Conservation (phyloP, 2,888 invertebrate species). For the Amphipyra tragopoginis region DNA sequence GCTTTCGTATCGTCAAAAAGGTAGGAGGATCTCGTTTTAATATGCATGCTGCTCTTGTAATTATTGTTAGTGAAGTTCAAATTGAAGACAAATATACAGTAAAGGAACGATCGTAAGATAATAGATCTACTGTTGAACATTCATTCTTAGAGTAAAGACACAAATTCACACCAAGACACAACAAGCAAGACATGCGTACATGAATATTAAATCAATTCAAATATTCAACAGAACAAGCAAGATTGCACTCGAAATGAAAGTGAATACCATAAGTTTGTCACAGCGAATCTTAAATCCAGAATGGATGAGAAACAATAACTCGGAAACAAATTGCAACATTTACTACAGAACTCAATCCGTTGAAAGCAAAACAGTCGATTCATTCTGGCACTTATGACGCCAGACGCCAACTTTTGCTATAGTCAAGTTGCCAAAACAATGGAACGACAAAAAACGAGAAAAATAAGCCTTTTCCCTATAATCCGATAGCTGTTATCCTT, state of each 20-base stretch:
- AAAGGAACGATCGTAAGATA: not conserved
- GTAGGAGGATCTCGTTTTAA: too few relatives aligned
- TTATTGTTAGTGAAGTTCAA: too few relatives aligned
- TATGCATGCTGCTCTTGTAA: too few relatives aligned
- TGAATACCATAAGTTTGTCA: not conserved
- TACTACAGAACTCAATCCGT: slow-evolving; percentile 11
- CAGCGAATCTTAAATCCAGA: slow-evolving; percentile 2
- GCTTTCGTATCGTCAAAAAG: too few relatives aligned
- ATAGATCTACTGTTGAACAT: not conserved
- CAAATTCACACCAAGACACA: not conserved
- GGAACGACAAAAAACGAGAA: slow-evolving; percentile 38
- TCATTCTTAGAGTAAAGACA: not conserved
- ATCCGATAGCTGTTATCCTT: slow-evolving; percentile 12
- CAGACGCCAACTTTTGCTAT: slow-evolving; percentile 37
- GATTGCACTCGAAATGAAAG: not conserved
- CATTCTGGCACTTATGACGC: slow-evolving; percentile 21
- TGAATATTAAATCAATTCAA: not conserved
- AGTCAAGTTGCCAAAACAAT: slow-evolving; percentile 41
- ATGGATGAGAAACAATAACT: slow-evolving; percentile 6
- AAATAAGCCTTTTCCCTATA: slow-evolving; percentile 7
- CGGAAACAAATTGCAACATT: slow-evolving; percentile 13
- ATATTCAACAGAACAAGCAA: slow-evolving; percentile 1
- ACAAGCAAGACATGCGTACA: not conserved
- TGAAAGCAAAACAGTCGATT: slow-evolving; percentile 41
- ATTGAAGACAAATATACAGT: too few relatives aligned